Conservation (phyloP, 35 echinoderm and acorn worm species). For the Ptychodera flava region DNA sequence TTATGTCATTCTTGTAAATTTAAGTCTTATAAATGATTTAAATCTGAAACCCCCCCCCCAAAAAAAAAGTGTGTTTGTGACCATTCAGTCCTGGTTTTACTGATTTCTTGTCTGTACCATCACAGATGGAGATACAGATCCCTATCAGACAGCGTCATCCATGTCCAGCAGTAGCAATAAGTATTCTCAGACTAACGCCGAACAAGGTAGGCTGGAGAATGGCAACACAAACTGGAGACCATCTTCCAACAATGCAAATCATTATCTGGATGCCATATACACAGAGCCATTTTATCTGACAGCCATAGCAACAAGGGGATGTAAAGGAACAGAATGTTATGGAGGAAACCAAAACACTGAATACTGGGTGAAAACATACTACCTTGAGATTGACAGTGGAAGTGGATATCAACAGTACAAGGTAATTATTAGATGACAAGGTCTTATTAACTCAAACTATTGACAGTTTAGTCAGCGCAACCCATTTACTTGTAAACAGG, state of each 20-base stretch:
- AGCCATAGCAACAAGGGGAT: conserved; percentile 27
- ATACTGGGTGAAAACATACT: conserved; percentile 24
- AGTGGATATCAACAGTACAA: background rate
- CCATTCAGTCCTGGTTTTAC: too few species aligned
- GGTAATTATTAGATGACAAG: conserved; percentile 23
- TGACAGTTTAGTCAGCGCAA: background rate
- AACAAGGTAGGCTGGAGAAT: conserved; percentile 4
- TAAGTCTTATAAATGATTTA: too few species aligned
- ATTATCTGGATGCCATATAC: conserved; percentile 28
- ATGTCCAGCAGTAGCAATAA: background rate
- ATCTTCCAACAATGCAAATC: background rate
- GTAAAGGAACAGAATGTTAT: conserved; percentile 18
- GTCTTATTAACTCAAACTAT: background rate
- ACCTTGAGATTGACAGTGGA: conserved; percentile 10
- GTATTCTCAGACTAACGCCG: background rate
- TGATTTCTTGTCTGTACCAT: too few species aligned
- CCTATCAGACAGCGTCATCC: background rate
- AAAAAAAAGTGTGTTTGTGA: too few species aligned
- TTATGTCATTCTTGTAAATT: too few species aligned
- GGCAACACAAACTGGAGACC: conserved; percentile 19
- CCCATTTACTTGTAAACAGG: background rate
- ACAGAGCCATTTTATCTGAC: conserved; percentile 7
- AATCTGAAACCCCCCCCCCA: too few species aligned
- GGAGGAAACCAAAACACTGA: background rate
- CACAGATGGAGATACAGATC: conserved; percentile 3